Base-by-base conservation (phyloP, 2,888 invertebrate genomes). In the Leucophenga maculata region DNA sequence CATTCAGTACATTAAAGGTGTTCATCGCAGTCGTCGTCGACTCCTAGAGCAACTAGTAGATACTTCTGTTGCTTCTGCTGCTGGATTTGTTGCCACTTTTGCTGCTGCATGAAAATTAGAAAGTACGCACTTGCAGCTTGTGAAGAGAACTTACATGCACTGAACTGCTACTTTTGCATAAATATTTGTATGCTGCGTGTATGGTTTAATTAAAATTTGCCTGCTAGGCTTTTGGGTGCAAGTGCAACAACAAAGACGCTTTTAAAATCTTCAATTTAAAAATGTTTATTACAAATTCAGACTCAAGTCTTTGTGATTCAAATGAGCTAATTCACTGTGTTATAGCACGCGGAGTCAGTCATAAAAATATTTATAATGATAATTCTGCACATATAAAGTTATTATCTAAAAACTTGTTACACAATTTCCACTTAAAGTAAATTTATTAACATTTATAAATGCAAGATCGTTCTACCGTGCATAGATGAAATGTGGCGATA, bases 21-120 rank as follows among this genome's bases (percentile, higher is more conserved):
- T 11, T 26, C 26, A 26, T 26, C 39, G 11, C 1, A 3, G 8
- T 39, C 39, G 39, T 39, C 8, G 1, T 39, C 11, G 39, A 6
- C 39, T 39, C 8, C 39, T 39, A 9, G 11, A 39, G 39, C 39
- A 11, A 39, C 39, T 39, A 11, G 39, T 39, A 11, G 39, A 11
- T 39, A 39, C 39, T 6, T 6, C 8, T 39, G 39, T 8, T 32
- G 3, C 8, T 32, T 32, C 39, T 26, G 26, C 39, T 39, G 39
- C 11, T 39, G 39, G 6, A 39, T 3, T 11, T 39, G 11, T 26
- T 26, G 3, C 26, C 26, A 26, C 54, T 6, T n/a, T 54, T 26
- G 55, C 6, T 79, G 79, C 74, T 79, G 80, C 75, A 80, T 78
- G 83, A 75, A 80, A 83, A 80, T 80, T 80, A 83, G 80, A 80